phyloP scores from a whole-genome alignment of 2,113 vertebrate genomes.

The Pseudopodoces humilis region DNA sequence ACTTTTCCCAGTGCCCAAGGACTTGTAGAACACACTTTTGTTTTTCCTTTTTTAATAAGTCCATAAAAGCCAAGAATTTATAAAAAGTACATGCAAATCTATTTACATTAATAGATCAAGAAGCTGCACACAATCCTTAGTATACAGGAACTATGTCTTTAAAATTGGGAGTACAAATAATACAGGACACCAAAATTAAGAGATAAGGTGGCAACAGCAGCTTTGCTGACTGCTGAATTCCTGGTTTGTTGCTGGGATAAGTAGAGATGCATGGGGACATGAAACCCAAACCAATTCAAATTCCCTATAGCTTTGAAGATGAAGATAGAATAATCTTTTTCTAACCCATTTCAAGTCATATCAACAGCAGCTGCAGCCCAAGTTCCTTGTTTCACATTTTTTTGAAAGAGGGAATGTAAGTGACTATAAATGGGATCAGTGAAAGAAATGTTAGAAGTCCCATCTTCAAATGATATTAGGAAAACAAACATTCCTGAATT shows the following conservation, averaged over 20 bases:
- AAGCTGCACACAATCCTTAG: neutral
- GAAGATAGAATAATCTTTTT: neutral
- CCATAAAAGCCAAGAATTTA: conserved; percentile 1
- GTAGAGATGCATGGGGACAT: fast-evolving
- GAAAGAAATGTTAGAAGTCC: neutral
- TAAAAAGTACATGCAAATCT: conserved; percentile 32
- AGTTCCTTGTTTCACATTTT: neutral
- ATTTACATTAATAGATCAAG: neutral
- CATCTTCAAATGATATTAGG: neutral
- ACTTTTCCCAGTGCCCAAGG: neutral
- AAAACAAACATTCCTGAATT: neutral
- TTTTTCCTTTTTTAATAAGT: conserved; percentile 47
- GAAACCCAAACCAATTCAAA: neutral
- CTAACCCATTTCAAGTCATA: neutral
- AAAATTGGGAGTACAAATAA: neutral
- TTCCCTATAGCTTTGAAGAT: neutral
- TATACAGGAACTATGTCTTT: neutral
- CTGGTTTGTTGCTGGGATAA: neutral
- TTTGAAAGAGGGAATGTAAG: neutral
- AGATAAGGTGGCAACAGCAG: neutral
- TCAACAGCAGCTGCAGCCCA: neutral
- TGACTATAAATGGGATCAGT: neutral
- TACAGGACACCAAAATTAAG: neutral
- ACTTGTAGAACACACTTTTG: neutral
- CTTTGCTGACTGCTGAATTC: neutral